Evolutionary conservation across 2,797 vertebrate species (phyloP).

Genomic region (Leuciscus waleckii): DNA sequence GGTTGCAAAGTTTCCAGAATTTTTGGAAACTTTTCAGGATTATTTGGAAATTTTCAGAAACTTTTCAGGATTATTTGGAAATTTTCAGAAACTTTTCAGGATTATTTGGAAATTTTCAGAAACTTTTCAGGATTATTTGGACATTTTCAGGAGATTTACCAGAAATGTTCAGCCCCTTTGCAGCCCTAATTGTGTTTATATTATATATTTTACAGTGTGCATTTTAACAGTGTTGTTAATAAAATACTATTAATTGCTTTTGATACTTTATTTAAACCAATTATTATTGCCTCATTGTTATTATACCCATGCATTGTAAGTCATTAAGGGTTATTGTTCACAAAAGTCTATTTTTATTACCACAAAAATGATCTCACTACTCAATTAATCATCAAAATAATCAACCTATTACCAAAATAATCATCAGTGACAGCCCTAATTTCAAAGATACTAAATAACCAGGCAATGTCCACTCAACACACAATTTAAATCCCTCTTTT

Average conservation of each 20-base stretch:
- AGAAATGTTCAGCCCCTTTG: too few relatives aligned
- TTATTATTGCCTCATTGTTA: background rate
- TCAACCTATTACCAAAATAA: background rate
- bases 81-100: too few relatives aligned
- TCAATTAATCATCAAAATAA: background rate
- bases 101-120: too few relatives aligned
- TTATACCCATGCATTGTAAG: background rate
- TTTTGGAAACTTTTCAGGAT: too few relatives aligned
- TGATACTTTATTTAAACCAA: background rate
- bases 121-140: too few relatives aligned
- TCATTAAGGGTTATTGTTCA: background rate
- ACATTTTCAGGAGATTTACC: too few relatives aligned
- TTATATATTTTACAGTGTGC: too few relatives aligned
- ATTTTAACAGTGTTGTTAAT: too few relatives aligned
- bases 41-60: too few relatives aligned
- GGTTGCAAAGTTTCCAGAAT: too few relatives aligned
- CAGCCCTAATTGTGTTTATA: too few relatives aligned
- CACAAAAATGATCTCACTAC: rapidly evolving
- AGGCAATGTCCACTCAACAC: background rate
- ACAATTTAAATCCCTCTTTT: background rate
- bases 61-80: too few relatives aligned
- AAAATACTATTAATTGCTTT: background rate
- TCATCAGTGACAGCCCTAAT: background rate
- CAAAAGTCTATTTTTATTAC: background rate
- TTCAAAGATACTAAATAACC: background rate